Conservation (phyloP, 2,888 invertebrate genomes). For the Platycnemis pennipes region DNA sequence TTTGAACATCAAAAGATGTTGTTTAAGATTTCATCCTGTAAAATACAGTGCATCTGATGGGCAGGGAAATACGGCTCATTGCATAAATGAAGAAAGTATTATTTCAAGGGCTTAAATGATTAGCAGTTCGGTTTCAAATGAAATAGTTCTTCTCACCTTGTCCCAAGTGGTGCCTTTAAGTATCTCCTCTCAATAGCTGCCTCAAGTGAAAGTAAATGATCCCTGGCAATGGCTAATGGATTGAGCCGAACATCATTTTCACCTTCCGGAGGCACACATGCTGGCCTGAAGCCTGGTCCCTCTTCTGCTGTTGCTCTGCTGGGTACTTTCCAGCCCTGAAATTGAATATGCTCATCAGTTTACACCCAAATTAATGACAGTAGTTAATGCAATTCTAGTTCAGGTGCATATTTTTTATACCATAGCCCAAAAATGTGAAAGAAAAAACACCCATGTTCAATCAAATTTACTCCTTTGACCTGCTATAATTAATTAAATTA, state of each 20-base stretch:
- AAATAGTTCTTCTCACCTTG: conserved; percentile 75
- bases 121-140: background rate
- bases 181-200: conserved; percentile 95
- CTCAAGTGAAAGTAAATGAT: conserved; percentile 91
- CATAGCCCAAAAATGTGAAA: no score
- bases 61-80: no score
- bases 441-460: no score
- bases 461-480: no score
- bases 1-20: no score
- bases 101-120: background rate
- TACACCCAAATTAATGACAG: no score
- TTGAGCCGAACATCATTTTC: conserved; percentile 74
- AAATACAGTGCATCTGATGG: no score
- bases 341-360: background rate
- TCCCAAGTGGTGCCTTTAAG: conserved; percentile 93
- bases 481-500: no score
- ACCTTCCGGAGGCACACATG: conserved; percentile 75
- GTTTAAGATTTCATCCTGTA: no score
- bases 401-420: no score
- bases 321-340: conserved; percentile 88
- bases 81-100: background rate
- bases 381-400: no score
- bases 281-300: conserved; percentile 79
- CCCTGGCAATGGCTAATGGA: conserved; percentile 84
- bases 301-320: conserved; percentile 82